Evolutionary conservation across 2,113 vertebrate genomes (phyloP), one percentile per base, ranked within the genome.

Genomic region (Chlamydotis undulata): DNA sequence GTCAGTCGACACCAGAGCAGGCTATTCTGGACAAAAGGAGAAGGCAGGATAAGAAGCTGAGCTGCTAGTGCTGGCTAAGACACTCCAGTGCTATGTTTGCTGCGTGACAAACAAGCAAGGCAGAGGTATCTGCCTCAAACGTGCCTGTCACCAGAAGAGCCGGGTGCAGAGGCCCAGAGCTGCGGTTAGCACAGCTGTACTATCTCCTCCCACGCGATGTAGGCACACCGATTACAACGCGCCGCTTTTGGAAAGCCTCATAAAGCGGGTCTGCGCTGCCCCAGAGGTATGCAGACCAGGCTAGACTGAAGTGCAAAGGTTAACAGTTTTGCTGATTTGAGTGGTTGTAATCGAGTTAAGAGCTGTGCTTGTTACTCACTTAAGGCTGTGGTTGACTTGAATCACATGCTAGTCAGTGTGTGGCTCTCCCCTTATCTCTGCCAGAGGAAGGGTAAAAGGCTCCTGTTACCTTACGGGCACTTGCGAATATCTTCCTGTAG

Each of bases 51-150:
- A 85, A 92, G 77, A 85, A 85, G 41, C 55, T 83, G 82, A 95
- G 79, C 78, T 88, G 68, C 35, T 88, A 96, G 90, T 94, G 29
- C 75, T 55, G 67, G 41, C 78, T 93, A 73, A 93, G 87, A 50
- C 4, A 3, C 47, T 90, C 23, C 45, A 41, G 35, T 3, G 22
- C 39, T 78, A 25, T 0, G 0, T 60, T 67, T 77, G 45, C 82
- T 43, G 22, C 0, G 0, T 73, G 85, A 90, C 59, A 90, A 31
- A 14, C 12, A 35, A 65, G 29, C 23, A 31, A 24, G 35, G 21
- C 28, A 33, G 74, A 61, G 10, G 59, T 47, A 55, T n/a, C 67
- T 43, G n/a, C 37, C 29, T 53, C 41, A 67, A 35, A 61, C 35
- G 31, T 0, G 12, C 26, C n/a, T 47, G 56, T 49, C 71, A 23